phyloP scores from a whole-genome alignment of 2,797 vertebrate species.

The Semotilus atromaculatus region DNA sequence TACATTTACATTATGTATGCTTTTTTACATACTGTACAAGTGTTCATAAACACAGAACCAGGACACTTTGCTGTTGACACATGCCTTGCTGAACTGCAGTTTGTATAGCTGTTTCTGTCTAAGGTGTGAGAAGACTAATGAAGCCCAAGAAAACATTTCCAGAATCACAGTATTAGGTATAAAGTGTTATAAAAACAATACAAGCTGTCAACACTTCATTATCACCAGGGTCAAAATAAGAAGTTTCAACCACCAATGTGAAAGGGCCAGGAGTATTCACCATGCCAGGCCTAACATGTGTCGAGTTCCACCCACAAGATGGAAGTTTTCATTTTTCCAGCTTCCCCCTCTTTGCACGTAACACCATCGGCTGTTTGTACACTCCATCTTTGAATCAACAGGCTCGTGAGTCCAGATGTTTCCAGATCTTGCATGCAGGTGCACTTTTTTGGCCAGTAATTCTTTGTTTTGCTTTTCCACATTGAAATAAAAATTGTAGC shows the following conservation, averaged over 20 bases:
- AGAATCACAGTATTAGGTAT: constrained; percentile 46
- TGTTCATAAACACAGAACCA: constrained; percentile 12
- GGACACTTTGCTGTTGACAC: constrained; percentile 35
- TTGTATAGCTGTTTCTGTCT: constrained; percentile 36
- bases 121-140: constrained; percentile 42
- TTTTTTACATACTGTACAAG: constrained; percentile 12
- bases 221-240: constrained; percentile 37
- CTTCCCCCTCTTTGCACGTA: neutral
- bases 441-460: neutral
- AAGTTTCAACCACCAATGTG: constrained; percentile 24
- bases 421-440: neutral
- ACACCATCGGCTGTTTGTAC: neutral
- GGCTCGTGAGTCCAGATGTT: neutral
- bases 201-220: constrained; percentile 49
- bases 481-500: neutral
- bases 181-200: constrained; percentile 45
- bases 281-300: constrained; percentile 15
- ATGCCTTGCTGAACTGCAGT: constrained; percentile 11
- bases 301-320: neutral
- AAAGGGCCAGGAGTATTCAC: constrained; percentile 29
- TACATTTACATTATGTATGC: neutral
- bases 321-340: neutral
- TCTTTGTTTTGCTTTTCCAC: neutral
- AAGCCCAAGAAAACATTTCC: constrained; percentile 46
- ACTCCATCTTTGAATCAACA: neutral